Conservation (phyloP, 2,113 vertebrate genomes). For the Perca flavescens region DNA sequence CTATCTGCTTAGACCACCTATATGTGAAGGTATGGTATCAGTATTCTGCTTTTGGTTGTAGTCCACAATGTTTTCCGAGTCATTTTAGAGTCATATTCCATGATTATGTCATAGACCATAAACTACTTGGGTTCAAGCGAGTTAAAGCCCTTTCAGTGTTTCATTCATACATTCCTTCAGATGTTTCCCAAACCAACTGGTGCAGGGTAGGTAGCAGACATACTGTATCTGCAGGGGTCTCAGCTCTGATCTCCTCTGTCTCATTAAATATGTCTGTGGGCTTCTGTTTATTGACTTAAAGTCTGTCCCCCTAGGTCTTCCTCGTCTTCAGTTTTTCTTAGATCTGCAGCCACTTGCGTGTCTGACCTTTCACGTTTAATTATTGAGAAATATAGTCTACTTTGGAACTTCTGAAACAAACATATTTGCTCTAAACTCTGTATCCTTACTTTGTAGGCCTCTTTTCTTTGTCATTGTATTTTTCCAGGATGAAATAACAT, state of each 20-base stretch:
- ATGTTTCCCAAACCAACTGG: neutral
- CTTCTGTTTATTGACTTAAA: conserved; percentile 17
- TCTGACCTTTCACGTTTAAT: neutral
- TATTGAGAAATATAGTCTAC: neutral
- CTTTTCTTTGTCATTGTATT: conserved; percentile 1
- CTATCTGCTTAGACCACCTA: neutral
- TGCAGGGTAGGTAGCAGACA: neutral
- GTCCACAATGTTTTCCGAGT: neutral
- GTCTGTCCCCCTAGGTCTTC: neutral
- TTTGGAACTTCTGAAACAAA: neutral
- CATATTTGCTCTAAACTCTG: neutral
- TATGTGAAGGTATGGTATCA: neutral
- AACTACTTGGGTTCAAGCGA: neutral
- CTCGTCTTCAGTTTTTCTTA: neutral
- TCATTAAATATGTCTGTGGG: conserved; percentile 16
- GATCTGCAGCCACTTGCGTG: neutral
- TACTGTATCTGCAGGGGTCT: conserved; percentile 2
- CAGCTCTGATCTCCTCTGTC: conserved; percentile 6
- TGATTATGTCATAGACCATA: neutral
- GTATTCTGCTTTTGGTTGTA: neutral
- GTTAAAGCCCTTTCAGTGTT: neutral
- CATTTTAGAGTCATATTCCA: neutral
- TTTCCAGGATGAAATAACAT: conserved; percentile 2
- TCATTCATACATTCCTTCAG: neutral
- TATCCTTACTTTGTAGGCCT: neutral